These are phyloP conservation scores for Rafetus swinhoei DNA, from an alignment of 2,113 vertebrate species.

Conservation along the genomic window DNA sequence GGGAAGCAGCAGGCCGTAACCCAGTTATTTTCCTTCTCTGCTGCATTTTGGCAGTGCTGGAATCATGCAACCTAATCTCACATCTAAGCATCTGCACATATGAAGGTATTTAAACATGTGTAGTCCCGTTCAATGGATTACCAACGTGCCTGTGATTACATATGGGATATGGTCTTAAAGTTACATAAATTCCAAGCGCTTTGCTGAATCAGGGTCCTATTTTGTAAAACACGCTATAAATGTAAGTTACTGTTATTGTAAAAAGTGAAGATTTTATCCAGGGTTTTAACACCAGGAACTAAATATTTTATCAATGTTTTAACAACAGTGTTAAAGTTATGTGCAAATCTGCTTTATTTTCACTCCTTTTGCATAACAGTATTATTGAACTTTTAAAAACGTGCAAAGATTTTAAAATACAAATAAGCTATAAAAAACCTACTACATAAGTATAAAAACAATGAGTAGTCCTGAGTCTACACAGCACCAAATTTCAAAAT, in stretches of 20 bases:
- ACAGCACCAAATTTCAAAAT: too few relatives aligned
- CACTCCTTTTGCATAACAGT: background rate
- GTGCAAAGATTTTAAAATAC: constrained; percentile 16
- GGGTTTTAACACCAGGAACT: background rate
- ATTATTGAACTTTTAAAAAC: background rate
- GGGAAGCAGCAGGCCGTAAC: background rate
- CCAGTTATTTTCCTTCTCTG: background rate
- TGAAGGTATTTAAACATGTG: background rate
- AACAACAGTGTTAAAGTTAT: background rate
- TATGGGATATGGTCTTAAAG: background rate
- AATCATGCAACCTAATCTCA: background rate
- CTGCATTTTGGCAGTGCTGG: background rate
- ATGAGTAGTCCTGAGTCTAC: too few relatives aligned
- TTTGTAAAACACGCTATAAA: background rate
- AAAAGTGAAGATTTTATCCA: background rate
- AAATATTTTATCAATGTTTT: background rate
- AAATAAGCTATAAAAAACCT: constrained; percentile 25
- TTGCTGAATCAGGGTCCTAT: background rate
- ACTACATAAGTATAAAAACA: background rate
- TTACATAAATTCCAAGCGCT: background rate
- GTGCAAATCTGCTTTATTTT: constrained; percentile 19
- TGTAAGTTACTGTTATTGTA: background rate
- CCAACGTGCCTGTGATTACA: background rate
- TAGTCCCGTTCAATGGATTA: background rate
- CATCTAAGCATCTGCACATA: background rate